Evolutionary conservation across 2,797 vertebrate species (phyloP), one percentile per base, ranked within the genome.

Genomic region (Pteronotus mesoamericanus): DNA sequence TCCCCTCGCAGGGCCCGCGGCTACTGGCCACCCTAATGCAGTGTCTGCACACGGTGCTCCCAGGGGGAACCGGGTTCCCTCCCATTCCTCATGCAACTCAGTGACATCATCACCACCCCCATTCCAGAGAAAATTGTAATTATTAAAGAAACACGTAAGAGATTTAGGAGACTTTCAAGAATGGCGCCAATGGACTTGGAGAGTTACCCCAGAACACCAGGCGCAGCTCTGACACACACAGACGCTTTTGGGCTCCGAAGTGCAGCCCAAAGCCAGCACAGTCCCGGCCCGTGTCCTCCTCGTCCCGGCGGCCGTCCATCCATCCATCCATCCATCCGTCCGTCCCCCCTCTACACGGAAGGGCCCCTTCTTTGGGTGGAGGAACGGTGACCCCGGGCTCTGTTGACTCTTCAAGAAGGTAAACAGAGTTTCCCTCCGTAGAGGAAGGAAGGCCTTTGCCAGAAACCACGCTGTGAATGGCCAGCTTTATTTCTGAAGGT

Each of bases 351-450:
- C 10, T 26, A 3, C 64, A 15, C 69, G 83, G 66, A 87, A 82
- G n/a, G 1, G 34, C 53, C 82, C 82, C 68, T 94, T 74, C 88
- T 91, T 92, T 59, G 55, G n/a, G 46, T 57, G 91, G 90, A 18
- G 29, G 68, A 42, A 77, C 78, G 46, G 24, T 69, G 95, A 96
- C 82, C 71, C 29, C n/a, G 75, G 46, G 66, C 68, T 86, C 84
- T 95, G 85, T 21, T 94, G 97, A 87, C 87, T 79, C 77, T 94
- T 90, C 53, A 19, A 22, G 85, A 90, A 96, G 89, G 55, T 88
- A 89, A 96, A 94, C 59, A 97, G 85, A 69, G 75, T 74, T 91
- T 80, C 74, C 34, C 89, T 85, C 57, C 11, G 0, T 5, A 64
- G 48, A 51, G 53, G 61, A 80, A 85, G 34, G n/a, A 87, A 91